A percentile compares a stretch with the other conserved stretches of the same genome.
phyloP scores from a whole-genome alignment of 2,797 vertebrate species.

The Mycteria americana region DNA sequence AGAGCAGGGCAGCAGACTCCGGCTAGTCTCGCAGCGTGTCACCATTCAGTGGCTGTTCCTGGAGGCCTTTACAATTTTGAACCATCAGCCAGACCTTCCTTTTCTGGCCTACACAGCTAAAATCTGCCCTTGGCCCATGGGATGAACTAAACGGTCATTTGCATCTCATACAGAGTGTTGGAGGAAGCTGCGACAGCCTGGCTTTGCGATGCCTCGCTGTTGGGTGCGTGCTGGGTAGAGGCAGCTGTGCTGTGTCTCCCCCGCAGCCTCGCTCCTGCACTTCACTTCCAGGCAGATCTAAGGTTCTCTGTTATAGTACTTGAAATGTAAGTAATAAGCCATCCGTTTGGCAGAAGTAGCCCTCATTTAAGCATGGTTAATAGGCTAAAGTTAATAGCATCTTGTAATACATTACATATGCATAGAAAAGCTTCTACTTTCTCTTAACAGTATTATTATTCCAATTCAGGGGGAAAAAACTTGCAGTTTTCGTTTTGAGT shows the following conservation, averaged over 20 bases:
- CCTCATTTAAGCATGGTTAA: neutral
- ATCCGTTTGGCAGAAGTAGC: neutral
- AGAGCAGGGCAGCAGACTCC: neutral
- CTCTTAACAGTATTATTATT: neutral
- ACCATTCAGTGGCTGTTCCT: neutral
- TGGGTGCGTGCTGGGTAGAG: neutral
- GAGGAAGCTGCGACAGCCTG: neutral
- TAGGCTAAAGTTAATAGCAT: neutral
- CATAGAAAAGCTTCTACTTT: neutral
- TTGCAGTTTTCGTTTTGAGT: neutral
- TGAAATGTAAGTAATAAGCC: neutral
- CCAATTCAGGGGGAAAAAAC: accelerated
- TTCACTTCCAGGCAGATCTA: neutral
- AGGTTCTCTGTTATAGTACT: neutral
- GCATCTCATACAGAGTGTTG: neutral
- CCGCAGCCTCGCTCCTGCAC: neutral
- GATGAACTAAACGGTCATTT: neutral
- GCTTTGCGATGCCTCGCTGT: neutral
- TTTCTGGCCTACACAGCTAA: neutral
- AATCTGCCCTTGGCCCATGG: neutral
- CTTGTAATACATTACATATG: neutral
- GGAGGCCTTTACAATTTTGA: neutral
- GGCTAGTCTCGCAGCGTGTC: neutral
- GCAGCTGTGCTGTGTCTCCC: neutral
- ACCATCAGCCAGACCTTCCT: neutral